Evolutionary conservation across 2,888 invertebrate genomes (phyloP), one percentile per base, ranked within the genome.

Genomic region (Brachylomia viminalis): DNA sequence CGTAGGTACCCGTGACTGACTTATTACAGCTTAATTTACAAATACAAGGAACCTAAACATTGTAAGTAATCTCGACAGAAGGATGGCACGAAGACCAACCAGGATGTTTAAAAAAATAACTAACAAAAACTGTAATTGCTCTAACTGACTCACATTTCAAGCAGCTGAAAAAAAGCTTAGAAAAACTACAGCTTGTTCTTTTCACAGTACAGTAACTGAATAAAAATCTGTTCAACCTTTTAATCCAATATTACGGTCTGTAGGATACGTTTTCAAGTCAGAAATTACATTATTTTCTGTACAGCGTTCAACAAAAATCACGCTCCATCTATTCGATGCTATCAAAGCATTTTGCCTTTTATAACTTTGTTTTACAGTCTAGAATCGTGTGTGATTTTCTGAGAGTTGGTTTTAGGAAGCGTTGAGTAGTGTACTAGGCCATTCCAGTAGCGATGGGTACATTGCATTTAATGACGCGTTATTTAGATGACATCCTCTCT

Each of bases 401-500:
- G 2, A 27, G 8, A 45, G 56, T 62, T 52, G 15, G 42, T 49
- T 72, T 74, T 49, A 79, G 84, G 86, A 79, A 76, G 79, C 58
- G 62, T 66, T 56, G n/a, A 59, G 13, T 61, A 42, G 71, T 77
- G 73, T 75, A 77, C 80, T 65, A 62, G 78, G 62, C 72, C 68
- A 71, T 59, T 7, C 47, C 47, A 68, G 54, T 20, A 2, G 59
- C 15, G 49, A 45, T 47, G 79, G 85, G 84, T 87, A 87, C 82
- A 88, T 90, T 80, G 82, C 86, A 83, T 86, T 80, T 90, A 90
- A 91, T 90, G 73, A 67, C 82, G 71, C 65, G 74, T 77, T 75
- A 82, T 86, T 88, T 90, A 87, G 85, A 76, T 79, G 82, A 85
- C 90, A 91, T 92, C 92, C 92, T 92, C 90, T 88, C 89, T 89